Conservation (phyloP, 2,113 vertebrate species). For the Ptilorrhoa leucosticta region DNA sequence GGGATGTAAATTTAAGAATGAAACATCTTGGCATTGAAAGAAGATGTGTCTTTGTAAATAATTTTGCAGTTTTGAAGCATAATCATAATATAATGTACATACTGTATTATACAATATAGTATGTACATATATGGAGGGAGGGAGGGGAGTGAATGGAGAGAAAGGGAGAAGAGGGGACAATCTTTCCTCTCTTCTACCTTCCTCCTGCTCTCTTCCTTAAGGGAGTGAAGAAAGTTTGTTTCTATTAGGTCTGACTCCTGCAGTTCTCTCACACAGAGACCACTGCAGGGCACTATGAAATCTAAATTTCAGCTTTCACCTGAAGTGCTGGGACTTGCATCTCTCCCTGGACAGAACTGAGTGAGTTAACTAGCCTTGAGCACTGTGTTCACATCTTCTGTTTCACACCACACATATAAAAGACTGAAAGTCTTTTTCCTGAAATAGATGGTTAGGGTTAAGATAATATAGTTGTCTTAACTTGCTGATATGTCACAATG, state of each 20-base stretch:
- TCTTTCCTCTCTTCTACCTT: background rate
- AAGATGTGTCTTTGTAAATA: background rate
- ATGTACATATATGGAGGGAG: background rate
- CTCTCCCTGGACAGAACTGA: background rate
- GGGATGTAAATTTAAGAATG: background rate
- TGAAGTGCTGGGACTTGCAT: background rate
- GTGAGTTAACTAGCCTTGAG: background rate
- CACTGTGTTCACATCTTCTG: background rate
- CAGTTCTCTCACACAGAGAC: background rate
- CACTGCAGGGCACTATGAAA: background rate
- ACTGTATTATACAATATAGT: background rate
- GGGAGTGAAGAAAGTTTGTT: background rate
- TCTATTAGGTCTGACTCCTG: background rate
- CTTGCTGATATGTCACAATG: background rate
- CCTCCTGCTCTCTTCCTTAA: background rate
- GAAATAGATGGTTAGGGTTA: background rate
- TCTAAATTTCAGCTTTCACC: background rate
- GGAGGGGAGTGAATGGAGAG: background rate
- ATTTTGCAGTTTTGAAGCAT: background rate
- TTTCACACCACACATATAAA: background rate
- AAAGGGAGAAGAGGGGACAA: background rate
- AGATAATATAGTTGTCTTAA: background rate
- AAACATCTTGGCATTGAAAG: background rate
- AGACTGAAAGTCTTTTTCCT: background rate
- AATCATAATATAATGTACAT: background rate